A percentile compares a stretch with the other conserved stretches of the same genome.
Conservation (phyloP, 1,140 invertebrate genomes). For the Teleopsis dalmanni region DNA sequence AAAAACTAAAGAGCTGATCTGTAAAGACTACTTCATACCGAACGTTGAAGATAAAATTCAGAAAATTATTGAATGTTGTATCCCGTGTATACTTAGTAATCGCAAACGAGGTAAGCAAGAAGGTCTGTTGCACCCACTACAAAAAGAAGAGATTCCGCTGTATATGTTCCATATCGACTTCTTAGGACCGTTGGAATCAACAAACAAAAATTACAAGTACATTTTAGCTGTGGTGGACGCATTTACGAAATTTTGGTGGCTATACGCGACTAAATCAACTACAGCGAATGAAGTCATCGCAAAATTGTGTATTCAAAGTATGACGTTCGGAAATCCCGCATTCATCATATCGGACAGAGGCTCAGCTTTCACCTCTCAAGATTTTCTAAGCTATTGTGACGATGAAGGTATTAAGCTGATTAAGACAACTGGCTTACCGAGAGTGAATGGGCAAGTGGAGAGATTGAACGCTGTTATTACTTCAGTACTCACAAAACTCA, state of each 20-base stretch:
- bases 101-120: conserved; percentile 17
- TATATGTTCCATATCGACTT: conserved; percentile 17
- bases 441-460: conserved; percentile 32
- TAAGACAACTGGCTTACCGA: conserved; percentile 26
- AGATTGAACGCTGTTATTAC: conserved; percentile 4
- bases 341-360: conserved; percentile 16
- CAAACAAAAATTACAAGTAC: not conserved
- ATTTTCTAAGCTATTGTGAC: conserved; percentile 17
- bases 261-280: conserved; percentile 34
- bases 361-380: conserved; percentile 32
- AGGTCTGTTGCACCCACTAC: not conserved
- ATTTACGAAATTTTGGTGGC: conserved; percentile 42
- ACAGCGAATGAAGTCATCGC: conserved; percentile 25
- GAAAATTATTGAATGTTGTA: conserved; percentile 28
- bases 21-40: conserved; percentile 40
- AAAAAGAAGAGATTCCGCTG: conserved; percentile 6
- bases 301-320: conserved; percentile 21
- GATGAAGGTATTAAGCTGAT: conserved; percentile 14
- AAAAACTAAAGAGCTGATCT: conserved; percentile 39
- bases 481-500: conserved; percentile 2
- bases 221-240: conserved; percentile 26
- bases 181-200: conserved; percentile 32
- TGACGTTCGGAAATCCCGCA: conserved; percentile 28
- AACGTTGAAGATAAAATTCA: conserved; percentile 31
- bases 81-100: conserved; percentile 26